Evolutionary conservation across 2,797 vertebrate species (phyloP), one percentile per base, ranked within the genome.

Genomic region (Gambelia wislizenii): DNA sequence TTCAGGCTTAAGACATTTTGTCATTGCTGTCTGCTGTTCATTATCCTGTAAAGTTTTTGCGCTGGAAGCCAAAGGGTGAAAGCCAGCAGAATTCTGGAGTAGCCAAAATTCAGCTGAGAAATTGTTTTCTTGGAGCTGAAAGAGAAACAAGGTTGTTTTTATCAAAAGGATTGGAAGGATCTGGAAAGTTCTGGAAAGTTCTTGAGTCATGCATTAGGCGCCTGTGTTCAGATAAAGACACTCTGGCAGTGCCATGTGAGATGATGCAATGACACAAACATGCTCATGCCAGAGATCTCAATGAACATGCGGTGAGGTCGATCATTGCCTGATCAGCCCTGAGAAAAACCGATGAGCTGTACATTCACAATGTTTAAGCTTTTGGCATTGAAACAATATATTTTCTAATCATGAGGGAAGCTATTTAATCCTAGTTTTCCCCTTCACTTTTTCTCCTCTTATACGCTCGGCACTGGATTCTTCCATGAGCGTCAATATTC

Each of bases 1-100:
- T 91, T 93, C 83, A 89, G 67, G 85, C 74, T 74, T 42, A 85
- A 91, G 88, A 91, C 86, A 79, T 87, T 94, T 82, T 79, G 88
- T 56, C 82, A 87, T 42, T 89, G 81, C 2, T 52, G 16, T 49
- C 25, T 44, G 72, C 89, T 86, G 14, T 79, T 3, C 8, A 81
- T 49, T 67, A 61, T 85, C 89, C 78, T 54, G 47, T n/a, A 44
- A 42, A 81, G 14, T 0, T 9, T 47, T 77, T 3, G 42, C 59
- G 72, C 52, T 54, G 88, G 85, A 83, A n/a, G 81, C 87, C 84
- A 84, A 89, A 13, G 12, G 80, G 56, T n/a, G 64, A 14, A 59
- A 91, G 42, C 64, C 33, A 12, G 27, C 3, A 18, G 64, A 30
- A 52, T 13, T 80, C 52, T 56, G n/a, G 39, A 1, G 7, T 18